Percentiles rank a stretch among this genome's conserved stretches.
Conservation (phyloP, 2,888 invertebrate species). For the Ommatoiulus sabulosus region DNA sequence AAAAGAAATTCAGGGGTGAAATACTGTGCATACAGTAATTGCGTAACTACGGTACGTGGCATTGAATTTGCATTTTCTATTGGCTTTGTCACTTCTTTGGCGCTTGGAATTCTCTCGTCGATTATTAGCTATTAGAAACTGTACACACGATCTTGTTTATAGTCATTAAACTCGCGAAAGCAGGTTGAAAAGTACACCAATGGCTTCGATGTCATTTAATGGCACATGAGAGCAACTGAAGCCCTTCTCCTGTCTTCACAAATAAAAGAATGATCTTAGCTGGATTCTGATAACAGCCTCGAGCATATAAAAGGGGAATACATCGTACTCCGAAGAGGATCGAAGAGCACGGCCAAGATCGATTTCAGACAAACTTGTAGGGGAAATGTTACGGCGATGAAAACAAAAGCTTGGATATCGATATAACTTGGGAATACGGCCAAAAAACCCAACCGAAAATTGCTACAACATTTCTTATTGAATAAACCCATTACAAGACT, state of each 20-base stretch:
- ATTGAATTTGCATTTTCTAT: neutral
- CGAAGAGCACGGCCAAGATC: neutral
- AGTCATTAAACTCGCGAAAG: neutral
- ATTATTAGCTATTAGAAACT: neutral
- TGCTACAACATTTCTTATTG: too few relatives aligned
- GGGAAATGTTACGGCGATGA: neutral
- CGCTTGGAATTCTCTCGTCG: neutral
- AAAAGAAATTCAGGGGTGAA: too few relatives aligned
- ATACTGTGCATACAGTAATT: too few relatives aligned
- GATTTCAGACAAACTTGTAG: neutral
- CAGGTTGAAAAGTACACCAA: neutral
- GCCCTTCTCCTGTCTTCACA: neutral
- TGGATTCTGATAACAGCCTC: neutral
- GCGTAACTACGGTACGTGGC: neutral
- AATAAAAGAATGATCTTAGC: neutral
- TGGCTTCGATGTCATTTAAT: conserved; percentile 23
- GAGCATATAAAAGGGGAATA: neutral
- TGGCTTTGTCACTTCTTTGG: neutral
- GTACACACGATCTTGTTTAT: neutral
- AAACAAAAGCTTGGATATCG: neutral
- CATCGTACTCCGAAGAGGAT: neutral
- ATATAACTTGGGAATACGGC: neutral
- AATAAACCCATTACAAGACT: too few relatives aligned
- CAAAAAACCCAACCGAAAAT: too few relatives aligned
- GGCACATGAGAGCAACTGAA: neutral